phyloP scores from a whole-genome alignment of 2,888 invertebrate species.

The Cheilosia grossa region DNA sequence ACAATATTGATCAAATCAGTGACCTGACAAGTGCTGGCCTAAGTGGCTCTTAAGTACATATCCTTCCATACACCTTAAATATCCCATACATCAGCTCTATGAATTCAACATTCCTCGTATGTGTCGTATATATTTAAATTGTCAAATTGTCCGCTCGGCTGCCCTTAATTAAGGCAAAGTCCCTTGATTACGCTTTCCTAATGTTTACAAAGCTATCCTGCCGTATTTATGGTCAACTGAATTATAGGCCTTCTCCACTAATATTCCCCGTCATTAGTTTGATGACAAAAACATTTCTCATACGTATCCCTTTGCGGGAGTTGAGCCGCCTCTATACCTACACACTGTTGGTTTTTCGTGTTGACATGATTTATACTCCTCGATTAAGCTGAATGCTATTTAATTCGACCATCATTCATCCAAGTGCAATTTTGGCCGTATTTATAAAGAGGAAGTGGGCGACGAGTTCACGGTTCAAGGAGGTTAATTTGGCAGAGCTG shows the following conservation, averaged over 20 bases:
- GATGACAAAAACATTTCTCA: slow-evolving; percentile 36
- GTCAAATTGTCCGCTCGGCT: not conserved
- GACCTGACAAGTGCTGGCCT: too few relatives aligned
- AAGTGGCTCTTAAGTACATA: too few relatives aligned
- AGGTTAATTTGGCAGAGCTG: not conserved
- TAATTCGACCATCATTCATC: slow-evolving; percentile 36
- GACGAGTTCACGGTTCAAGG: not conserved
- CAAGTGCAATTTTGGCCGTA: not conserved
- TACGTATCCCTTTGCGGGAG: not conserved
- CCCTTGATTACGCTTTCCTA: not conserved
- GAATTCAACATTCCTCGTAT: not conserved
- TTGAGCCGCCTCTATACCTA: not conserved
- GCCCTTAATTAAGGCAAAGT: slow-evolving; percentile 11
- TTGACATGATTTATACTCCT: slow-evolving; percentile 26
- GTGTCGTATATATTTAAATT: slow-evolving; percentile 13
- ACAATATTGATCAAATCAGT: too few relatives aligned
- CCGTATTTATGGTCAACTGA: slow-evolving; percentile 22
- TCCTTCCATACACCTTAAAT: too few relatives aligned
- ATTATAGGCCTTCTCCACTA: slow-evolving; percentile 32
- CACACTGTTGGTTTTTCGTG: slow-evolving; percentile 2
- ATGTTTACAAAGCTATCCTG: slow-evolving; percentile 9
- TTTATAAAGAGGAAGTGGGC: not conserved
- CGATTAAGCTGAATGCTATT: slow-evolving; percentile 32
- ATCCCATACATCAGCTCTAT: too few relatives aligned
- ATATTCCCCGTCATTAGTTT: slow-evolving; percentile 37